These are phyloP conservation scores for Dasyprocta punctata DNA, from an alignment of 2,113 vertebrate species.

Conservation along the genomic window DNA sequence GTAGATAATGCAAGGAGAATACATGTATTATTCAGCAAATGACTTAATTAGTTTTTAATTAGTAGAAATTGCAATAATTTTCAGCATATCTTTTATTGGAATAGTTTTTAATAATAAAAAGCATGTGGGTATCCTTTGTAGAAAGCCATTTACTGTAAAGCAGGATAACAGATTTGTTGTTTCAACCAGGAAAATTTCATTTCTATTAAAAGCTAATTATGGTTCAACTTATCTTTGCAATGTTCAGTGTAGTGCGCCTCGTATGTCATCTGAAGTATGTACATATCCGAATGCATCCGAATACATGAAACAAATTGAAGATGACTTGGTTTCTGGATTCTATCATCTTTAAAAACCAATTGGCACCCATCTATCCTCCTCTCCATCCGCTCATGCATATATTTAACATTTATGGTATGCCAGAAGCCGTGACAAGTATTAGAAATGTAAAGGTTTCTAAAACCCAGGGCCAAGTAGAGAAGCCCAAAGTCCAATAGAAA, in stretches of 20 bases:
- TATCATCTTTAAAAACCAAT: background rate
- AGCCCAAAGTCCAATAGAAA: constrained; percentile 1
- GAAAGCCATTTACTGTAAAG: constrained; percentile 78
- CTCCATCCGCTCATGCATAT: background rate
- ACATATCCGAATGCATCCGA: no score
- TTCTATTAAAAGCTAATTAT: constrained; percentile 77
- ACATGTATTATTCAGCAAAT: constrained; percentile 83
- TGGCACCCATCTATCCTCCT: background rate
- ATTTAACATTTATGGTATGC: background rate
- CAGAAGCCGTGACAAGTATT: background rate
- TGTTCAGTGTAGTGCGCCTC: background rate
- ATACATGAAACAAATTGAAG: background rate
- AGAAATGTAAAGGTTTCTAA: constrained; percentile 19
- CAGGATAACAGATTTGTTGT: constrained; percentile 80
- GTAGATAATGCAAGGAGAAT: constrained; percentile 79
- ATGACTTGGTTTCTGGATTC: background rate
- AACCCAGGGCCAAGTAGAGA: background rate
- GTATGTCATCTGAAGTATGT: background rate
- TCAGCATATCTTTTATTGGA: constrained; percentile 80
- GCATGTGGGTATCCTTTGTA: constrained; percentile 70
- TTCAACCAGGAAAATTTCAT: constrained; percentile 75
- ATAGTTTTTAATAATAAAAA: constrained; percentile 82
- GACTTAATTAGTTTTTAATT: constrained; percentile 85
- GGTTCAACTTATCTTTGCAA: constrained; percentile 58
- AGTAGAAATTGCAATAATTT: constrained; percentile 81